Conservation (phyloP, 2,888 invertebrate genomes). For the Ashinkailepas kermadecensis region DNA sequence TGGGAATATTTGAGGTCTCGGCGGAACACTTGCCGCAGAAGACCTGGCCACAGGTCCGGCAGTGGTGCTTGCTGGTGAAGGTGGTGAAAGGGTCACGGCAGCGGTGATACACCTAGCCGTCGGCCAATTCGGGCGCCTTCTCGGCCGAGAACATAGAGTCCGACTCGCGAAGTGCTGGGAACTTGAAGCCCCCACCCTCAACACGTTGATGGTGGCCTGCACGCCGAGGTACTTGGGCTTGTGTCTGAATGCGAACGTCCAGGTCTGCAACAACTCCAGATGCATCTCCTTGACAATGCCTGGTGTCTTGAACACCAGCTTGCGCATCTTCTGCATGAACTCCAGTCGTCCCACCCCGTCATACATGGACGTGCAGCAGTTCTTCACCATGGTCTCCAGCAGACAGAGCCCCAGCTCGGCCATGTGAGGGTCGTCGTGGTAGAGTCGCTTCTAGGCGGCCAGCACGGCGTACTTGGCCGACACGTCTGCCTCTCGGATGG, state of each 20-base stretch:
- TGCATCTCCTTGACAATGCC: too few relatives aligned
- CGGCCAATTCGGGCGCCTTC: constrained; percentile 95
- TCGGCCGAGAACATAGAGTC: constrained; percentile 99
- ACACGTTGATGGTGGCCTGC: constrained; percentile 83
- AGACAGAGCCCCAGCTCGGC: constrained; percentile 45
- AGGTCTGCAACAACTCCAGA: too few relatives aligned
- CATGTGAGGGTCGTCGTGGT: constrained; percentile 61
- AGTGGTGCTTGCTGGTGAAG: constrained; percentile 72
- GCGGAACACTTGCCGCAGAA: constrained; percentile 91
- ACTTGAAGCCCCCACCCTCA: constrained; percentile 88
- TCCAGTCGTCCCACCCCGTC: constrained; percentile 77
- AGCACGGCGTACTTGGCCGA: constrained; percentile 57
- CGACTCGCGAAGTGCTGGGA: constrained; percentile 83
- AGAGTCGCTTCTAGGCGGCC: constrained; percentile 82
- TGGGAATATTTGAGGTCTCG: constrained; percentile 82
- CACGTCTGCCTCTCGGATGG: too few relatives aligned
- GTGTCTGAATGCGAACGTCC: too few relatives aligned
- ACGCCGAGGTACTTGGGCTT: too few relatives aligned
- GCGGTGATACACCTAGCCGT: constrained; percentile 89
- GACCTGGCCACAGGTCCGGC: constrained; percentile 95
- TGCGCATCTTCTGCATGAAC: too few relatives aligned
- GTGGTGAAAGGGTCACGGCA: constrained; percentile 49
- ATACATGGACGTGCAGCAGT: constrained; percentile 85
- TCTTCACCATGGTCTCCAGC: constrained; percentile 94
- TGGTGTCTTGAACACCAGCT: too few relatives aligned